Evolutionary conservation across 1,140 invertebrate genomes (phyloP), one percentile per base, ranked within the genome.

Genomic region (Bombus polaris): DNA sequence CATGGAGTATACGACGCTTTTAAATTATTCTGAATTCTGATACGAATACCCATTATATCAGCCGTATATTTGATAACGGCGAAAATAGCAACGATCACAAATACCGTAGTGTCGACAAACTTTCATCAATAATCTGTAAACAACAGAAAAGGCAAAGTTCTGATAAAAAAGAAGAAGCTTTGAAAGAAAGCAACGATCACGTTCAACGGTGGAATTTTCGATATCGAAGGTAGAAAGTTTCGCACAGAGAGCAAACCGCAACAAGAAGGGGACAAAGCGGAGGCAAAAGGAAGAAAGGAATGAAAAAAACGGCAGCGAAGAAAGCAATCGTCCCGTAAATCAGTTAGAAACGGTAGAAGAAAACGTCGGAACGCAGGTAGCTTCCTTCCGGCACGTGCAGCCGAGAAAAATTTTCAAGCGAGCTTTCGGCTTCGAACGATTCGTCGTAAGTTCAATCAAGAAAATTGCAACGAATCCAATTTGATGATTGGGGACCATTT

Each of bases 291-390:
- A 53, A 25, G 71, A 47, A 18, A 57, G n/a, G 75, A 32, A 28
- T 18, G 42, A 47, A 70, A 66, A 65, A 70, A 57, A 75, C 28
- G 25, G 9, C 28, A n/a, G 13, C n/a, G 28, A 76, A 57, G 72
- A 72, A 76, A 71, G 87, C 70, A 89, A 88, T 89, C 83, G 87
- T 78, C 62, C 35, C 68, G 73, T 79, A 76, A 89, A 82, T 86
- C 83, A 86, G 66, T 74, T 9, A 12, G 47, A 42, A 37, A 18
- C 44, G 87, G 74, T 76, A 6, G 59, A 70, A 80, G 70, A 73
- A 81, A 86, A 86, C 32, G 75, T 35, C 79, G 79, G 73, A 82
- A n/a, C 39, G 39, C 77, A 73, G 77, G 57, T 73, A 80, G 57
- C 57, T 83, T 84, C 79, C 88, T 88, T 86, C 79, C 78, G 84